These are phyloP conservation scores for Thaumatotibia leucotreta DNA, from an alignment of 1,140 invertebrate species.

Conservation along the genomic window DNA sequence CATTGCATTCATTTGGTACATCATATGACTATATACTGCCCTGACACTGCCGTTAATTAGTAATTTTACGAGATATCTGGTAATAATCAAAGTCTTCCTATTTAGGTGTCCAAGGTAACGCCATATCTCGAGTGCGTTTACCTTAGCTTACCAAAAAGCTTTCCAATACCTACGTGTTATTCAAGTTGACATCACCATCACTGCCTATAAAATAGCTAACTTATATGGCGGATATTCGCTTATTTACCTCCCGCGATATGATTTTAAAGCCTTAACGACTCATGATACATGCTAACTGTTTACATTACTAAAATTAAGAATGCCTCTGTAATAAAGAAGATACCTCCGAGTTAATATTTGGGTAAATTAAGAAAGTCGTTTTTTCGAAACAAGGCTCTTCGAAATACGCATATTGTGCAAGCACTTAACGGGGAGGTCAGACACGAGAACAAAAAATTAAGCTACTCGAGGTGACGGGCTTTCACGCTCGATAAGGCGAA, in stretches of 20 bases:
- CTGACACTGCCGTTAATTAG: slow-evolving; percentile 61
- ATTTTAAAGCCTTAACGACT: slow-evolving; percentile 1
- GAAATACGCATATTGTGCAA: slow-evolving; percentile 27
- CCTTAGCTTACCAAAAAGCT: slow-evolving; percentile 29
- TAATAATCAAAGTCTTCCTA: slow-evolving; percentile 49
- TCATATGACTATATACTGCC: slow-evolving; percentile 47
- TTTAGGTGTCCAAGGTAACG: slow-evolving; percentile 20
- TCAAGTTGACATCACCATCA: not conserved
- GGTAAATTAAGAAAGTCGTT: slow-evolving; percentile 36
- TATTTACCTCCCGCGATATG: slow-evolving; percentile 6
- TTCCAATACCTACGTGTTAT: not conserved
- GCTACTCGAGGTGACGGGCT: slow-evolving; percentile 28
- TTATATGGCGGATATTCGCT: not conserved
- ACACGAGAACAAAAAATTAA: slow-evolving; percentile 32
- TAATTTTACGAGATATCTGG: slow-evolving; percentile 67
- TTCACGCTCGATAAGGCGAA: slow-evolving; percentile 41
- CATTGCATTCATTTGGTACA: slow-evolving; percentile 20
- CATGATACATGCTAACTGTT: slow-evolving; percentile 11
- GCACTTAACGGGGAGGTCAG: slow-evolving; percentile 6
- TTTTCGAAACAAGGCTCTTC: slow-evolving; percentile 17
- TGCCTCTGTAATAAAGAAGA: slow-evolving; percentile 35
- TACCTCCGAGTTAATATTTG: slow-evolving; percentile 24
- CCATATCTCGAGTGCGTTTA: slow-evolving; percentile 40
- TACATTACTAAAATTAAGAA: slow-evolving; percentile 23
- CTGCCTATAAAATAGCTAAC: not conserved